phyloP scores from a whole-genome alignment of 2,888 invertebrate genomes.

The Orgyia antiqua region DNA sequence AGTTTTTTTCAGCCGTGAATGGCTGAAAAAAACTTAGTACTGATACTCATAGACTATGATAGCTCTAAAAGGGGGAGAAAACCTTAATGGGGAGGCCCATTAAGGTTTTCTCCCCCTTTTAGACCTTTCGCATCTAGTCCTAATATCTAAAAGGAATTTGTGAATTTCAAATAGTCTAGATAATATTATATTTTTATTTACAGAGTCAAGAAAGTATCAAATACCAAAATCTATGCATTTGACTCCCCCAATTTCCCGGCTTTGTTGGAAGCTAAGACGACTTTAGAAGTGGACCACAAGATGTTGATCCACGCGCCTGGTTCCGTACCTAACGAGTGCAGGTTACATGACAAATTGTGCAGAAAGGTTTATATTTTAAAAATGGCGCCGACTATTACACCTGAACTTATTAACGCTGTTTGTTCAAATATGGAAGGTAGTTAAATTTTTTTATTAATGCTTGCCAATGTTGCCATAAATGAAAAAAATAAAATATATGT shows the following conservation, averaged over 20 bases:
- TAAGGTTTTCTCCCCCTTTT: too few species aligned
- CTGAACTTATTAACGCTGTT: conserved; percentile 84
- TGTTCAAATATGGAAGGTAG: conserved; percentile 82
- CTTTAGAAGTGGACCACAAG: conserved; percentile 85
- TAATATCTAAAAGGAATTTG: too few species aligned
- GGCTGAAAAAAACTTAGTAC: too few species aligned
- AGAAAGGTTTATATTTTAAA: conserved; percentile 91
- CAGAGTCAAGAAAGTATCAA: conserved; percentile 87
- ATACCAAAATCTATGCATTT: conserved; percentile 89
- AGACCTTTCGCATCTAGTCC: too few species aligned
- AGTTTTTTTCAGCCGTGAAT: too few species aligned
- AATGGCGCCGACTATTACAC: conserved; percentile 94
- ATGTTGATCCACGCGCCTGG: conserved; percentile 59
- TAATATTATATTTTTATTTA: too few species aligned
- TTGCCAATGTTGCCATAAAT: too few species aligned
- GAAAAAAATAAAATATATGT: too few species aligned
- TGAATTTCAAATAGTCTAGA: too few species aligned
- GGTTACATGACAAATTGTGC: conserved; percentile 85
- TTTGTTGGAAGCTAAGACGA: conserved; percentile 80
- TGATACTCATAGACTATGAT: too few species aligned
- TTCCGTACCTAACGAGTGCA: conserved; percentile 78
- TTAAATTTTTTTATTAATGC: background rate
- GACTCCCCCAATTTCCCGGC: conserved; percentile 91
- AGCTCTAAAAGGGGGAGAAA: too few species aligned
- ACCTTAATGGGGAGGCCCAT: too few species aligned